A percentile compares a stretch with the other conserved stretches of the same genome.
These are phyloP conservation scores for Stomorhina lunata DNA, from an alignment of 2,888 invertebrate genomes.

Conservation along the genomic window DNA sequence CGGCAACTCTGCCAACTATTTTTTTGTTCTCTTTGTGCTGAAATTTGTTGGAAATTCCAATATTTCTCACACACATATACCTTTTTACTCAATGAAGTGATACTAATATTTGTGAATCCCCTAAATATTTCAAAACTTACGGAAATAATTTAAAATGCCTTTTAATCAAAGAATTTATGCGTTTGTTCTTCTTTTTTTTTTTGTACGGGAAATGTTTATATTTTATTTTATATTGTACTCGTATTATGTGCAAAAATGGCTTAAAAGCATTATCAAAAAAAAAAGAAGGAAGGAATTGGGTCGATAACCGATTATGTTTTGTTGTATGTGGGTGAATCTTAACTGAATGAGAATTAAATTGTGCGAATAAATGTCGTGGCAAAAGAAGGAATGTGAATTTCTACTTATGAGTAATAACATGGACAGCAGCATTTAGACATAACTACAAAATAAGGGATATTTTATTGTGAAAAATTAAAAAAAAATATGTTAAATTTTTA, in stretches of 20 bases:
- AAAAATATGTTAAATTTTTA: no score
- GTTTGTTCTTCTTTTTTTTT: background rate
- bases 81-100: no score
- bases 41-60: no score
- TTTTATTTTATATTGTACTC: background rate
- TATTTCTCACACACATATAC: no score
- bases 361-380: conserved; percentile 41
- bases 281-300: conserved; percentile 19
- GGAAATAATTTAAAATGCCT: conserved; percentile 7
- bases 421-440: no score
- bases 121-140: background rate
- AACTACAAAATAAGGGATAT: no score
- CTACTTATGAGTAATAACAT: no score
- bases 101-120: no score
- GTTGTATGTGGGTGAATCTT: background rate
- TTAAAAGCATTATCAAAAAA: background rate
- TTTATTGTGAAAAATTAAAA: no score
- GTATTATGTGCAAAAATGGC: background rate
- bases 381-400: conserved; percentile 1
- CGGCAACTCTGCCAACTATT: no score
- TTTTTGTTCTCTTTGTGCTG: no score
- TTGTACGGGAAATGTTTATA: background rate
- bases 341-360: conserved; percentile 44
- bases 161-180: background rate
- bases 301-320: conserved; percentile 50